Evolutionary conservation across 2,888 invertebrate genomes (phyloP), one percentile per base, ranked within the genome.

Genomic region (Myopa tessellatipennis): DNA sequence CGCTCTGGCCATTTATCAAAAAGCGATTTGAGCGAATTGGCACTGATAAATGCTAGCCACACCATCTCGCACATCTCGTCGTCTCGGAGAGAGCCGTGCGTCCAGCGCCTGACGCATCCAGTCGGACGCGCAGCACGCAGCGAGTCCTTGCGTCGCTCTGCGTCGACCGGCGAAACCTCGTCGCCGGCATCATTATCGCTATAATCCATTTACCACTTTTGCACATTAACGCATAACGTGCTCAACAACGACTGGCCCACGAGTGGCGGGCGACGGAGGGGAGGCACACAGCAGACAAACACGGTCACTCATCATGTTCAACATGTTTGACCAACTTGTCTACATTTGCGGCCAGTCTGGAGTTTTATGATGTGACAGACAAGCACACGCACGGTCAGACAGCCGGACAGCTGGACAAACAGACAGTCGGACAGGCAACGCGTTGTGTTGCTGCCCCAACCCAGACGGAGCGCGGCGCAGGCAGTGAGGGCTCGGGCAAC

Each of bases 311-410:
- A 81, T 77, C 79, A 80, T 81, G 78, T 75, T 76, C 79, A 79
- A 81, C 81, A 77, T 81, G 79, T 80, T 81, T 81, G 77, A 77
- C 75, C 81, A 82, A 82, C 80, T 81, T 80, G 79, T 80, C 81
- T 78, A 79, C 76, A 81, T 78, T 80, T 77, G 76, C 76, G 77
- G 77, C 78, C 81, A 80, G 78, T 76, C 79, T 81, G 78, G 79
- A 77, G 79, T 79, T 80, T 79, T 81, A 80, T 79, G 79, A 78
- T 80, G 80, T 80, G 75, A 71, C 74, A 68, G 55, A 78, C 65
- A 68, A 63, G 72, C 78, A 40, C 34, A 40, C 50, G 63, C 18
- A 58, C 61, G 58, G 73, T 68, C 52, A 45, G 76, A 72, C 61
- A 45, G 76, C 65, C 65, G 58, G 52, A 70, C 75, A 75, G 69